These are phyloP conservation scores for Mallateleia sp. DNA, from an alignment of 2,888 invertebrate genomes.

Conservation along the genomic window DNA sequence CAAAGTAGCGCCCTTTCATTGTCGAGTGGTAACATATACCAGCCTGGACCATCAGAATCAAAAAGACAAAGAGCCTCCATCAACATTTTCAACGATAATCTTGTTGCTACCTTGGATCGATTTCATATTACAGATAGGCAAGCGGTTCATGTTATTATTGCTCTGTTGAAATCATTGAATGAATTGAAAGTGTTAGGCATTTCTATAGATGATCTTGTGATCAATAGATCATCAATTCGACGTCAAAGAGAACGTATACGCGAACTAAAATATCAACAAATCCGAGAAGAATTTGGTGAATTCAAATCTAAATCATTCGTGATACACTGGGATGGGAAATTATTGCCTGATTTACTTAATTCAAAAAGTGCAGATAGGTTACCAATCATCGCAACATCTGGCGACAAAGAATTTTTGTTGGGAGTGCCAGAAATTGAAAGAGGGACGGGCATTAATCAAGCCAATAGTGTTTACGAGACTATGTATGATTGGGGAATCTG, in stretches of 20 bases:
- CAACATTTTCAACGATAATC: conserved; percentile 39
- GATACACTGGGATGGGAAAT: conserved; percentile 52
- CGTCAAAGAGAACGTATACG: conserved; percentile 18
- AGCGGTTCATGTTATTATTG: conserved; percentile 49
- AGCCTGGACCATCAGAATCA: conserved; percentile 28
- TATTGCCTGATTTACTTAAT: conserved; percentile 34
- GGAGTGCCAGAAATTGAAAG: conserved; percentile 74
- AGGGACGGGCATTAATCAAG: conserved; percentile 74
- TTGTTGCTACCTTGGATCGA: conserved; percentile 44
- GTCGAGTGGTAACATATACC: conserved; percentile 20
- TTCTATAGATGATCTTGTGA: conserved; percentile 14
- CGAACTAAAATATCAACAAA: conserved; percentile 13
- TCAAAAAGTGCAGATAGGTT: conserved; percentile 14
- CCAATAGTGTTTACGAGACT: conserved; percentile 66
- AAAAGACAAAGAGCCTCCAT: conserved; percentile 18
- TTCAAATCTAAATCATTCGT: conserved; percentile 30
- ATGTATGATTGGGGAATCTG: conserved; percentile 78
- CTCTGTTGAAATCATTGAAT: too few relatives aligned
- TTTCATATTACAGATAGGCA: conserved; percentile 43
- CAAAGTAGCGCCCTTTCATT: conserved; percentile 7
- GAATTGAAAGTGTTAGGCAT: not conserved
- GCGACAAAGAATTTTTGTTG: conserved; percentile 33
- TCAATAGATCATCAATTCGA: conserved; percentile 40
- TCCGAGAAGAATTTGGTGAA: conserved; percentile 27
- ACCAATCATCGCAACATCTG: conserved; percentile 46